These are phyloP conservation scores for Cantharis lateralis DNA, from an alignment of 2,888 invertebrate genomes.

Conservation along the genomic window DNA sequence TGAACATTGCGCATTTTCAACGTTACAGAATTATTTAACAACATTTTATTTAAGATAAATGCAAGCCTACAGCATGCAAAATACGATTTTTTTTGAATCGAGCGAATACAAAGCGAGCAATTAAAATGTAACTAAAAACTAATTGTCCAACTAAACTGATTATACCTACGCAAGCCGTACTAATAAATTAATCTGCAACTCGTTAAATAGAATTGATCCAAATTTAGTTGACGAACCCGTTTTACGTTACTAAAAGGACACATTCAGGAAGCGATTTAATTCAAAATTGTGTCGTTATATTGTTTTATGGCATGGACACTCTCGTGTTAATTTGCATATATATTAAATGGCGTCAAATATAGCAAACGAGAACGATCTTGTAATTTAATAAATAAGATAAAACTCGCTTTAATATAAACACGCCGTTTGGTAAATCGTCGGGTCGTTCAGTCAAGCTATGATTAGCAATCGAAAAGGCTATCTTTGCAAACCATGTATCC, in stretches of 20 bases:
- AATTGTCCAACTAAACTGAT: background rate
- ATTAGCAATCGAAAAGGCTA: background rate
- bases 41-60: too few relatives aligned
- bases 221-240: background rate
- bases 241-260: slow-evolving; percentile 6
- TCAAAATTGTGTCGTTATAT: slow-evolving; percentile 23
- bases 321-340: slow-evolving; percentile 23
- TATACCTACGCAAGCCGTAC: background rate
- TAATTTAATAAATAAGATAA: background rate
- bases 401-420: background rate
- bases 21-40: too few relatives aligned
- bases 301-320: slow-evolving; percentile 14
- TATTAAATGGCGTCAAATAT: slow-evolving; percentile 22
- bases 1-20: too few relatives aligned
- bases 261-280: slow-evolving; percentile 21
- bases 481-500: background rate
- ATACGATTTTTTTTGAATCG: background rate
- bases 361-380: slow-evolving; percentile 8
- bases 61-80: too few relatives aligned
- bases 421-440: background rate
- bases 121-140: background rate
- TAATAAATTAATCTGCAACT: background rate
- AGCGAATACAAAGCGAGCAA: background rate
- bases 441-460: background rate
- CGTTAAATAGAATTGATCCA: background rate